A percentile compares a stretch with the other conserved stretches of the same genome.
Evolutionary conservation across 2,888 invertebrate species (phyloP).

Genomic region (Torymus aiolomorphi): DNA sequence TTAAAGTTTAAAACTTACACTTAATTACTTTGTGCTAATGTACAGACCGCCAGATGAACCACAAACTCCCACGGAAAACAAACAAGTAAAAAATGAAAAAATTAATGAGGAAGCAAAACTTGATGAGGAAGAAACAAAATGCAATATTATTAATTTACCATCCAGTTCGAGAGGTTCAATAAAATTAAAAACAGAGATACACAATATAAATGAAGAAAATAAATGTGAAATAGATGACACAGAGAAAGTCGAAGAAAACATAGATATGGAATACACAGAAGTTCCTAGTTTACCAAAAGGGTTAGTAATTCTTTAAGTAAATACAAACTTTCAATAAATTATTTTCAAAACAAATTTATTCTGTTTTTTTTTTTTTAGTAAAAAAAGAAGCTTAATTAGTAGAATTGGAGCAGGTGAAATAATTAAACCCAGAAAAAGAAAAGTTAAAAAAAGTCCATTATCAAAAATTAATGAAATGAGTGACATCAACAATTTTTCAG

Average conservation of each 20-base stretch:
- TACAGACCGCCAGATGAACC: not conserved
- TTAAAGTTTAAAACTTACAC: not conserved
- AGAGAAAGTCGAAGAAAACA: not conserved
- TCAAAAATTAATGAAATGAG: slow-evolving; percentile 23
- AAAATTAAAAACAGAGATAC: not conserved
- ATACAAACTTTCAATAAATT: not conserved
- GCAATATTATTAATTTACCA: not conserved
- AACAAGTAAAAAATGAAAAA: not conserved
- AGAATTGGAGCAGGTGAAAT: not conserved
- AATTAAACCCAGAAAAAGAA: slow-evolving; percentile 20
- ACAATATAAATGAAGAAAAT: slow-evolving; percentile 5
- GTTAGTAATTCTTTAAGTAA: slow-evolving; percentile 12
- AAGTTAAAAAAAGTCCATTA: slow-evolving; percentile 44
- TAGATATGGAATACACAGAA: not conserved
- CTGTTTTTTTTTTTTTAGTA: slow-evolving; percentile 17
- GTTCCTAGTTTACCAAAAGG: not conserved
- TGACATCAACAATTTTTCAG: not conserved
- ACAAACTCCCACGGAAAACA: not conserved
- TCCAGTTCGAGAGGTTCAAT: not conserved
- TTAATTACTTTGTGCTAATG: not conserved
- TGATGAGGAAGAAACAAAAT: not conserved
- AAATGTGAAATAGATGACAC: not conserved
- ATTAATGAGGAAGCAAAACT: not conserved
- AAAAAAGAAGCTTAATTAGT: slow-evolving; percentile 5
- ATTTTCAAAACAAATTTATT: slow-evolving; percentile 7